Evolutionary conservation across 2,888 invertebrate species (phyloP).

Genomic region (Dendrolimus pini): DNA sequence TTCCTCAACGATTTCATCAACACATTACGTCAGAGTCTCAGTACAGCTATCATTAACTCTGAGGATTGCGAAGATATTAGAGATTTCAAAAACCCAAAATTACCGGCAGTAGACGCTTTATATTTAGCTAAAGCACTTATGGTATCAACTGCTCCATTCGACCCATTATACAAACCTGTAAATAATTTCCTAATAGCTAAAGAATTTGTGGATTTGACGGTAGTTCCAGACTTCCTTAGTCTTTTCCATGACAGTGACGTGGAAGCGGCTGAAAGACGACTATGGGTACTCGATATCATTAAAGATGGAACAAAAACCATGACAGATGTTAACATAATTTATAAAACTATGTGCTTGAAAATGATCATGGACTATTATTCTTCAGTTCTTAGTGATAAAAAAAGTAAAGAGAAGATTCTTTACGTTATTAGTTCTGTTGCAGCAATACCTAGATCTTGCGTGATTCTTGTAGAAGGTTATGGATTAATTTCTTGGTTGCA

Average conservation of each 20-base stretch:
- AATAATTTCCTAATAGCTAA: conserved; percentile 87
- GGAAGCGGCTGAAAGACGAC: conserved; percentile 80
- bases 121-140: conserved; percentile 84
- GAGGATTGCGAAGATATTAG: conserved; percentile 16
- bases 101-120: conserved; percentile 79
- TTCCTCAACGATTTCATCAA: conserved; percentile 82
- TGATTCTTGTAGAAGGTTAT: conserved; percentile 80
- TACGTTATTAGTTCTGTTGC: conserved; percentile 79
- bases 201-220: conserved; percentile 83
- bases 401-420: conserved; percentile 80
- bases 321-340: conserved; percentile 83
- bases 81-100: conserved; percentile 50
- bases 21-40: conserved; percentile 79
- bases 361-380: conserved; percentile 84
- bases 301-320: conserved; percentile 85
- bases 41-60: conserved; percentile 36
- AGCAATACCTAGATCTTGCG: conserved; percentile 79
- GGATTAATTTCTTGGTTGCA: conserved; percentile 85
- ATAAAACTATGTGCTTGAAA: conserved; percentile 85
- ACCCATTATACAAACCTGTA: conserved; percentile 86
- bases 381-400: conserved; percentile 78
- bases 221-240: conserved; percentile 92
- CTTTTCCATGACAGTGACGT: conserved; percentile 88
- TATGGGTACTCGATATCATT: conserved; percentile 87
- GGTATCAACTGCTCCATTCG: conserved; percentile 83